These are phyloP conservation scores for Eugnorisma glareosa DNA, from an alignment of 2,888 invertebrate genomes.

Conservation along the genomic window DNA sequence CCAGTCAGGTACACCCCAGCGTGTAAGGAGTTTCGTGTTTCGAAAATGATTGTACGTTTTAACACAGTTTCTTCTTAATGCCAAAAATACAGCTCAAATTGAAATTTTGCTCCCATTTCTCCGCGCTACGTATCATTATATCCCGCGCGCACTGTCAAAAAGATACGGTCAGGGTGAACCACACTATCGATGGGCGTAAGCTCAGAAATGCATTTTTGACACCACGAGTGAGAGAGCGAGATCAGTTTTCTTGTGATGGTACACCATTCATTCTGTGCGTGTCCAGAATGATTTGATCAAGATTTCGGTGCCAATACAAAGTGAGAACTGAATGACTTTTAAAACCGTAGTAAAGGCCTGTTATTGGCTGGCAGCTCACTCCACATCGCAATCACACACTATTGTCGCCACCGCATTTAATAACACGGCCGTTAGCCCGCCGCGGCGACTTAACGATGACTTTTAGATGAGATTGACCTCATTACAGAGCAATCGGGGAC, in stretches of 20 bases:
- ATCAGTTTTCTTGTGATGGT: background rate
- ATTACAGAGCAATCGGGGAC: conserved; percentile 40
- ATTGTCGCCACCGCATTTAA: conserved; percentile 73
- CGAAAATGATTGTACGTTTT: too few relatives aligned
- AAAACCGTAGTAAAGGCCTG: conserved; percentile 46
- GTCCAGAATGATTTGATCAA: background rate
- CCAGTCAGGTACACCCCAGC: too few relatives aligned
- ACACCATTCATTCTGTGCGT: background rate
- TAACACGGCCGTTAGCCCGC: conserved; percentile 61
- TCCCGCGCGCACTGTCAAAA: too few relatives aligned
- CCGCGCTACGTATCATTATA: too few relatives aligned
- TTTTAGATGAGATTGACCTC: conserved; percentile 53
- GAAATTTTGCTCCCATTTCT: too few relatives aligned
- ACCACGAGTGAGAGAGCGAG: background rate
- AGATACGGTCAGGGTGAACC: background rate
- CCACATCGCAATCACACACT: conserved; percentile 71
- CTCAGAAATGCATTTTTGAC: background rate
- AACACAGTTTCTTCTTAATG: too few relatives aligned
- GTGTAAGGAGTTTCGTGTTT: too few relatives aligned
- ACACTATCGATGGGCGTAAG: background rate
- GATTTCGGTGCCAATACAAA: background rate
- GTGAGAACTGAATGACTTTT: conserved; percentile 46
- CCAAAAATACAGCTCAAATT: background rate
- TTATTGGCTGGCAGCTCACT: conserved; percentile 68
- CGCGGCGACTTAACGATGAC: conserved; percentile 43